phyloP scores from a whole-genome alignment of 2,797 vertebrate genomes.

The Champsocephalus gunnari region DNA sequence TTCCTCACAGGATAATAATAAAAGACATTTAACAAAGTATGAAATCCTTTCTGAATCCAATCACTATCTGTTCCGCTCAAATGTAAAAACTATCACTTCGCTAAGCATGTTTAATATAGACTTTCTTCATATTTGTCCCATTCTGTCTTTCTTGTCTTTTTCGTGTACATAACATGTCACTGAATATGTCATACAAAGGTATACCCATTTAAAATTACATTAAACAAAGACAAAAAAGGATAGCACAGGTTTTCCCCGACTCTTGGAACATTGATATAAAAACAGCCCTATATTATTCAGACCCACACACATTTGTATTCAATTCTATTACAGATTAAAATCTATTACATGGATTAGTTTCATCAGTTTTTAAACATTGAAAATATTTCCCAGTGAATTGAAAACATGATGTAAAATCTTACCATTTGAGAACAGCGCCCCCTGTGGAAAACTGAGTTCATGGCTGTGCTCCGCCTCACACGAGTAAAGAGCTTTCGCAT shows the following conservation, averaged over 20 bases:
- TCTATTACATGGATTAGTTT: neutral
- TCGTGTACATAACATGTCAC: neutral
- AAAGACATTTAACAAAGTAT: too few relatives aligned
- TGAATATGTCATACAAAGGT: neutral
- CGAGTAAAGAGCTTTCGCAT: conserved; percentile 97
- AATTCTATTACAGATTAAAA: neutral
- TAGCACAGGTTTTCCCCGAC: neutral
- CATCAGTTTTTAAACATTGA: neutral
- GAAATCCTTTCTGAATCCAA: too few relatives aligned
- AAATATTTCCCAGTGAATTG: neutral
- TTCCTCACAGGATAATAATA: too few relatives aligned
- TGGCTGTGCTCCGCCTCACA: conserved; percentile 98
- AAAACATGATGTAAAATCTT: conserved; percentile 58
- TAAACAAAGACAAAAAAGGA: neutral
- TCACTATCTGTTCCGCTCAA: neutral
- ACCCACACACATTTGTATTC: neutral
- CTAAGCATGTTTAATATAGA: neutral
- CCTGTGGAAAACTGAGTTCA: conserved; percentile 97
- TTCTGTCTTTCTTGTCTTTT: neutral
- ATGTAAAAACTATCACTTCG: neutral
- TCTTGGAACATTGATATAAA: neutral
- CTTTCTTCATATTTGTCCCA: neutral
- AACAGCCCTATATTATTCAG: neutral
- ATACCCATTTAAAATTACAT: neutral
- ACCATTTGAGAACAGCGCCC: conserved; percentile 95